Percentiles rank a stretch among this genome's conserved stretches.
Evolutionary conservation across 2,888 invertebrate species (phyloP).

Genomic region (Tenthredo scrophulariae): DNA sequence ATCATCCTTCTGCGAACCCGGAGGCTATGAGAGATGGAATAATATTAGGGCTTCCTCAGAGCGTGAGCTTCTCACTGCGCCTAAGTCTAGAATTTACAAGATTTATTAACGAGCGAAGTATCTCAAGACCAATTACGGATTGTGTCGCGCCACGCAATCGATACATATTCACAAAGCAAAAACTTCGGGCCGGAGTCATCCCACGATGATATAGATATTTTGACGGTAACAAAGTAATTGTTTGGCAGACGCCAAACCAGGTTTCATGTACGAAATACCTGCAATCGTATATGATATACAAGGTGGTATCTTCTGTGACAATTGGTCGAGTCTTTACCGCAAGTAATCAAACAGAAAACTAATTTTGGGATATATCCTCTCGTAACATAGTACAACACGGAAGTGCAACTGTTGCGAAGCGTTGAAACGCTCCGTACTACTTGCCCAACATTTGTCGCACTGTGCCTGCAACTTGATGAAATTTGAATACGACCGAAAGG

Average conservation of each 20-base stretch:
- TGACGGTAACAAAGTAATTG: not conserved
- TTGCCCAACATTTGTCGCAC: constrained; percentile 11
- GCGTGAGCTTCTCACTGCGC: constrained; percentile 4
- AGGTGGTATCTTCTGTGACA: not conserved
- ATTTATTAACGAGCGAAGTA: constrained; percentile 14
- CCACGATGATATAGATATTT: not conserved
- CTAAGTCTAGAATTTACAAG: constrained; percentile 15
- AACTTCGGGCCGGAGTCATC: not conserved
- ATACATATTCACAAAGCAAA: not conserved
- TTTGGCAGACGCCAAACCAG: not conserved
- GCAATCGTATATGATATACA: not conserved
- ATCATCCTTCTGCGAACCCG: constrained; percentile 40
- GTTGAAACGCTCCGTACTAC: constrained; percentile 21
- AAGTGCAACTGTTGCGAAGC: not conserved
- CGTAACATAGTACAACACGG: not conserved
- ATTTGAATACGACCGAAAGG: constrained; percentile 39
- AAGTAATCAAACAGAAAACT: constrained; percentile 41
- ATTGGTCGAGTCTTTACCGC: not conserved
- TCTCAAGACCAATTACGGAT: not conserved
- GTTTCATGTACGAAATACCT: not conserved
- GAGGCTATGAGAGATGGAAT: constrained; percentile 31
- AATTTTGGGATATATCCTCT: constrained; percentile 31
- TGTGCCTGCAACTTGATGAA: constrained; percentile 48
- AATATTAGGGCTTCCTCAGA: not conserved
- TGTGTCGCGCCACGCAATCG: not conserved